Evolutionary conservation across 2,113 vertebrate species (phyloP), one percentile per base, ranked within the genome.

Genomic region (Eretmochelys imbricata): DNA sequence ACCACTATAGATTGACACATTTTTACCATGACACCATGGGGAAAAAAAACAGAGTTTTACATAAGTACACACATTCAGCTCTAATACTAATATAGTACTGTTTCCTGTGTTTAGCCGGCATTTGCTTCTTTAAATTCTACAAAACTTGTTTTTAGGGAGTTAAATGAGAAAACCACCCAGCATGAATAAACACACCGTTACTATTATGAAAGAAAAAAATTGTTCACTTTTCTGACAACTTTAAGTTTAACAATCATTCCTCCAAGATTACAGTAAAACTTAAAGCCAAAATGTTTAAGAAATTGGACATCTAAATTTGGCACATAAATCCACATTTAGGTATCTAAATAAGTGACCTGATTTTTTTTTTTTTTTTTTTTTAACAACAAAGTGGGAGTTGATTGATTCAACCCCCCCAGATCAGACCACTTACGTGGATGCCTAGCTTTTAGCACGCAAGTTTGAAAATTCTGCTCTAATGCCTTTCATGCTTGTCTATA

Each of bases 381-480:
- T 4, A 42, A 65, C 14, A 65, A n/a, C 14, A 35, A 14, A 5
- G 6, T 11, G 8, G 1, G 3, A 55, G 8, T 10, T 16, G 22
- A 35, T 6, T 42, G 51, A 22, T 83, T 57, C 48, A 20, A 17
- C 35, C 89, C 50, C 16, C 87, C 20, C 20, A 82, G 49, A 35
- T 2, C 3, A 62, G 17, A 20, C 13, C 0, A 0, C 24, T 57
- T 57, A 57, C 55, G 4, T 22, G 24, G 25, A 57, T 87, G 80
- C 80, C 20, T 31, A 62, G 75, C 2, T 17, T 24, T 55, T 80
- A 4, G 29, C 29, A 84, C 51, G 2, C 11, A 49, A 53, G 14
- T 0, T 25, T 48, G 24, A 57, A 42, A 69, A 51, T 51, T 57
- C 24, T 51, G 31, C 35, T 50, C 35, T 76, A 89, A 55, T 84